These are phyloP conservation scores for Danio aesculapii DNA, from an alignment of 2,797 vertebrate genomes.

Conservation along the genomic window DNA sequence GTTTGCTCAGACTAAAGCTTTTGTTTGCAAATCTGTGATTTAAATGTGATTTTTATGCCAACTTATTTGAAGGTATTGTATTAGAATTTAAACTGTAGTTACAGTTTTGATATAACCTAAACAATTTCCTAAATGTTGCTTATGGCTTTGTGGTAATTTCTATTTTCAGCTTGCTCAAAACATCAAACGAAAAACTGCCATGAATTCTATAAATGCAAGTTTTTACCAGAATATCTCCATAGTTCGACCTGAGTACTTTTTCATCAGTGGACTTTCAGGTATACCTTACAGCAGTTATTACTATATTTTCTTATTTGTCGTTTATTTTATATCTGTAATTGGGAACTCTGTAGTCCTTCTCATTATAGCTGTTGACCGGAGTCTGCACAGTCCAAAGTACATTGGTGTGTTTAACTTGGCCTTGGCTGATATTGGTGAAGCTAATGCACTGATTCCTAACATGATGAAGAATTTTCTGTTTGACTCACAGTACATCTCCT, in stretches of 20 bases:
- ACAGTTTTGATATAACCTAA: no score
- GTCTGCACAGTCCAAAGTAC: conserved; percentile 54
- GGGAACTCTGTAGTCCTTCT: conserved; percentile 58
- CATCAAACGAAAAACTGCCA: not conserved
- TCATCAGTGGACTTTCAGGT: conserved; percentile 59
- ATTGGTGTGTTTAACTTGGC: conserved; percentile 60
- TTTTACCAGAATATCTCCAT: conserved; percentile 36
- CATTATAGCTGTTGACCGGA: conserved; percentile 46
- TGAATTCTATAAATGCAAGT: conserved; percentile 42
- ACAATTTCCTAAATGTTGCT: no score
- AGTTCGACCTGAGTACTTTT: conserved; percentile 57
- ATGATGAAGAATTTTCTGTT: conserved; percentile 22
- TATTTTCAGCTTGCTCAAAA: not conserved
- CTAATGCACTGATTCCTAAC: conserved; percentile 49
- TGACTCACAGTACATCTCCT: conserved; percentile 28
- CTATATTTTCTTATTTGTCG: conserved; percentile 56
- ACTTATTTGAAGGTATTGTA: no score
- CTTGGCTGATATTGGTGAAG: conserved; percentile 58
- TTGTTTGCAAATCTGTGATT: no score
- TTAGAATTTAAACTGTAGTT: no score
- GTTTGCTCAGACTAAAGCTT: no score
- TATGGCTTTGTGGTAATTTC: no score
- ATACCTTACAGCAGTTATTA: conserved; percentile 50
- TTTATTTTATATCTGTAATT: conserved; percentile 52
- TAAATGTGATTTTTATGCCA: no score